Conservation (phyloP, 2,888 invertebrate species). For the Parochlus steinenii region DNA sequence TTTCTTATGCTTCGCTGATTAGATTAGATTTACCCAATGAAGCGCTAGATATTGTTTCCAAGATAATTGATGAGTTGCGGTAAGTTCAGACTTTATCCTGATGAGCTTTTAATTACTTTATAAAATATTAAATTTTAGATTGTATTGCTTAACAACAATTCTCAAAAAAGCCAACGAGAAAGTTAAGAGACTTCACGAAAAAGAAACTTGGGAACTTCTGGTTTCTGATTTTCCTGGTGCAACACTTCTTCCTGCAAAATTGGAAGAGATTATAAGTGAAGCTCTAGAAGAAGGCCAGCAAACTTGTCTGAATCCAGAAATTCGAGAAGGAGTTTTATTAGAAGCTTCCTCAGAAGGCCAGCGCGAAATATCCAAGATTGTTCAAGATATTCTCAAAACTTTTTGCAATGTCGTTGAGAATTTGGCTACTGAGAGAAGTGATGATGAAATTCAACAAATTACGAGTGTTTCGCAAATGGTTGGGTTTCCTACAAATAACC, state of each 20-base stretch:
- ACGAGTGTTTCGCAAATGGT: constrained; percentile 45
- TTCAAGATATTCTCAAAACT: constrained; percentile 42
- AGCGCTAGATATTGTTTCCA: constrained; percentile 68
- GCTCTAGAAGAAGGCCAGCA: constrained; percentile 52
- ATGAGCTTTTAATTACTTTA: constrained; percentile 13
- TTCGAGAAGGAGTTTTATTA: constrained; percentile 41
- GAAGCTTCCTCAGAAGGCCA: constrained; percentile 32
- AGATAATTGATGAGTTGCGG: constrained; percentile 75
- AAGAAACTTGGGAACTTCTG: constrained; percentile 77
- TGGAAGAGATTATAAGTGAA: constrained; percentile 56
- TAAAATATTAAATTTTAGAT: no score
- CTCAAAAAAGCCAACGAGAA: constrained; percentile 72
- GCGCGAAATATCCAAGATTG: constrained; percentile 28
- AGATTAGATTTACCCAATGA: constrained; percentile 77
- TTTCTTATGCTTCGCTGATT: constrained; percentile 64
- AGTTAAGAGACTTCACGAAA: constrained; percentile 48
- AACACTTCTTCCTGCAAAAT: constrained; percentile 59
- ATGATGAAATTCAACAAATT: constrained; percentile 36
- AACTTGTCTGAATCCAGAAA: constrained; percentile 52
- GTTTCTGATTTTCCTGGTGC: constrained; percentile 74
- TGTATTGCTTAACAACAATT: constrained; percentile 70
- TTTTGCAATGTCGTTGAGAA: constrained; percentile 53
- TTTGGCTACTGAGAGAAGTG: constrained; percentile 51
- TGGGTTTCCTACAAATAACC: constrained; percentile 35
- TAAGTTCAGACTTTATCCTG: no score